phyloP scores from a whole-genome alignment of 1,140 invertebrate genomes.

The Geopemphigus sp. region DNA sequence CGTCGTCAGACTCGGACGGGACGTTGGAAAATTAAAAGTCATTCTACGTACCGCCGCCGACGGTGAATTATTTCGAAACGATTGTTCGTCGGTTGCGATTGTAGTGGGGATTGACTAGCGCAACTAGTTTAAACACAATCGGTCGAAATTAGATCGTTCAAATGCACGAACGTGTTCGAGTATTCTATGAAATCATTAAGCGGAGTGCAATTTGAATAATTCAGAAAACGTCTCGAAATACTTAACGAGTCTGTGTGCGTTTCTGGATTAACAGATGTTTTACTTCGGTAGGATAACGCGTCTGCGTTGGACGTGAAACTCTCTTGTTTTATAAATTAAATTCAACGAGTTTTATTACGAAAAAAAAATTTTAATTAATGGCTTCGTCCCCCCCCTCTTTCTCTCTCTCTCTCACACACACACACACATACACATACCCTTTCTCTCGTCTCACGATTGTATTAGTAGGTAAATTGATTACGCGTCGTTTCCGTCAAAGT shows the following conservation, averaged over 20 bases:
- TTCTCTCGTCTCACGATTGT: too few species aligned
- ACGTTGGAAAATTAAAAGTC: too few species aligned
- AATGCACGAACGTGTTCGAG: background rate
- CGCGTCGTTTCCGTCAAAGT: too few species aligned
- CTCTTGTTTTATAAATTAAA: background rate
- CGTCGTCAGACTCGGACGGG: too few species aligned
- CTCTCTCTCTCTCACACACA: too few species aligned
- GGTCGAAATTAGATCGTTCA: background rate
- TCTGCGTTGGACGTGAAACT: background rate
- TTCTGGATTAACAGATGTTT: background rate
- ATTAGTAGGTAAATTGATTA: too few species aligned
- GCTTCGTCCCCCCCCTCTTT: background rate
- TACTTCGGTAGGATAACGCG: background rate
- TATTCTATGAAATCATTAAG: background rate
- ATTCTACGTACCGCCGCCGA: too few species aligned
- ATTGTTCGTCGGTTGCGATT: too few species aligned
- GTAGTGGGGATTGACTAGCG: too few species aligned
- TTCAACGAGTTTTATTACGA: background rate
- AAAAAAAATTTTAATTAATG: background rate
- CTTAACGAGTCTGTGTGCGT: background rate
- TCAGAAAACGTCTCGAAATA: background rate
- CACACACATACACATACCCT: too few species aligned
- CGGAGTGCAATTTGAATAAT: slow-evolving; percentile 5
- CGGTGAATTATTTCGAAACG: too few species aligned
- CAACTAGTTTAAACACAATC: background rate